phyloP scores from a whole-genome alignment of 2,888 invertebrate genomes.

The Steinernema hermaphroditum region DNA sequence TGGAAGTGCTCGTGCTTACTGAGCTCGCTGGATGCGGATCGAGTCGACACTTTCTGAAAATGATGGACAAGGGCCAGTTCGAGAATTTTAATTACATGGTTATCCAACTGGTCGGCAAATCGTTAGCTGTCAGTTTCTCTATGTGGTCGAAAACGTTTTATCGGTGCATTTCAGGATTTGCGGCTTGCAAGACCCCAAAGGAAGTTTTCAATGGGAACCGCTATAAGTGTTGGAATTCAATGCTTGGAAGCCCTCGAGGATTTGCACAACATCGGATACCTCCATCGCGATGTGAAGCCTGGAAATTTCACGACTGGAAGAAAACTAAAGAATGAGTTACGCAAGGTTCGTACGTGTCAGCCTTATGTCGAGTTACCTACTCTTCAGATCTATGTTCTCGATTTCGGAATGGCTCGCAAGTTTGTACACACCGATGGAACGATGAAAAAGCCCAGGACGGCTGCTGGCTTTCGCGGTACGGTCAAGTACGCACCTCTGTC shows the following conservation, averaged over 20 bases:
- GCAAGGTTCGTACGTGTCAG: slow-evolving; percentile 47
- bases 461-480: slow-evolving; percentile 34
- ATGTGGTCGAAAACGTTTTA: background rate
- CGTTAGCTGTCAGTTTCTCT: slow-evolving; percentile 3
- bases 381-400: slow-evolving; percentile 34
- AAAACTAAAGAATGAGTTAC: slow-evolving; percentile 45
- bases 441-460: slow-evolving; percentile 35
- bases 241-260: slow-evolving; percentile 49
- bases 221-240: slow-evolving; percentile 48
- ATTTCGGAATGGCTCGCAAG: slow-evolving; percentile 48
- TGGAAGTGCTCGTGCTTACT: slow-evolving; percentile 33
- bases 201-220: slow-evolving; percentile 48
- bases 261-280: slow-evolving; percentile 31
- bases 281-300: slow-evolving; percentile 42
- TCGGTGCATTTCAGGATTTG: slow-evolving; percentile 29
- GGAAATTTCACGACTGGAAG: slow-evolving; percentile 52
- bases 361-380: no score
- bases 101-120: slow-evolving; percentile 34
- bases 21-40: background rate
- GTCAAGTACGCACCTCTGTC: slow-evolving; percentile 6
- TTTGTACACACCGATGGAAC: slow-evolving; percentile 51
- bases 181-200: slow-evolving; percentile 18
- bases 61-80: slow-evolving; percentile 34
- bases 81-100: slow-evolving; percentile 35
- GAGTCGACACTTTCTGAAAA: slow-evolving; percentile 32